Percentiles rank a stretch among this genome's conserved stretches.
Evolutionary conservation across 1,140 invertebrate genomes (phyloP).

Genomic region (Lethrus apterus): DNA sequence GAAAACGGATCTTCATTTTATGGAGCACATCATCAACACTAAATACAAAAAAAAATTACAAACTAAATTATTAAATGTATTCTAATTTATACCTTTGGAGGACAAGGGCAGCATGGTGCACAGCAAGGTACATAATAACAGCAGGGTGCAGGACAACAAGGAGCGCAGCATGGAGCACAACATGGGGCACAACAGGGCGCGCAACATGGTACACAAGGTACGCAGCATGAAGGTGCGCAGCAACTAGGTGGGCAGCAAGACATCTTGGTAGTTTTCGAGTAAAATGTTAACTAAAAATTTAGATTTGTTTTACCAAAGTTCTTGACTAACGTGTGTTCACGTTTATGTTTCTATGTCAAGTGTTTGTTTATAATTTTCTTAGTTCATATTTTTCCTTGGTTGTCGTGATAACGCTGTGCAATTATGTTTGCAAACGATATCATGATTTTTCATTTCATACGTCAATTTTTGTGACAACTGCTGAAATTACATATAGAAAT

Average conservation of each 20-base stretch:
- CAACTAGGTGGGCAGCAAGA: conserved; percentile 16
- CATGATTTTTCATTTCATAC: too few species aligned
- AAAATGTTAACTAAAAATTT: conserved; percentile 19
- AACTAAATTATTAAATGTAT: too few species aligned
- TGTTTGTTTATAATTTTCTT: conserved; percentile 3
- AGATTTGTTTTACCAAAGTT: conserved; percentile 1
- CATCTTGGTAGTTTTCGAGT: conserved; percentile 17
- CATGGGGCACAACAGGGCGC: conserved; percentile 23
- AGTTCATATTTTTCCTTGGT: conserved; percentile 3
- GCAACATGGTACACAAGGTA: conserved; percentile 18
- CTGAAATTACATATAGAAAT: too few species aligned
- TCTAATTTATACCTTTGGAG: not conserved
- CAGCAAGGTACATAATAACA: conserved; percentile 20
- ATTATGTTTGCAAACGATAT: conserved; percentile 7
- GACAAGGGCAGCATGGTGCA: conserved; percentile 14
- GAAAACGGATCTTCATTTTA: too few species aligned
- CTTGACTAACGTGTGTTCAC: not conserved
- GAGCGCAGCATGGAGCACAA: conserved; percentile 21
- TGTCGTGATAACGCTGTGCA: not conserved
- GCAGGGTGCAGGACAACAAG: too few species aligned
- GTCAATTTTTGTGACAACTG: too few species aligned
- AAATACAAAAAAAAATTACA: too few species aligned
- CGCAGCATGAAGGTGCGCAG: conserved; percentile 1
- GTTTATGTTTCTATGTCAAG: conserved; percentile 1
- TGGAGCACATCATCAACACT: too few species aligned